Evolutionary conservation across 23 tunicate genomes (phyloP).

Genomic region (Oikopleura albicans): DNA sequence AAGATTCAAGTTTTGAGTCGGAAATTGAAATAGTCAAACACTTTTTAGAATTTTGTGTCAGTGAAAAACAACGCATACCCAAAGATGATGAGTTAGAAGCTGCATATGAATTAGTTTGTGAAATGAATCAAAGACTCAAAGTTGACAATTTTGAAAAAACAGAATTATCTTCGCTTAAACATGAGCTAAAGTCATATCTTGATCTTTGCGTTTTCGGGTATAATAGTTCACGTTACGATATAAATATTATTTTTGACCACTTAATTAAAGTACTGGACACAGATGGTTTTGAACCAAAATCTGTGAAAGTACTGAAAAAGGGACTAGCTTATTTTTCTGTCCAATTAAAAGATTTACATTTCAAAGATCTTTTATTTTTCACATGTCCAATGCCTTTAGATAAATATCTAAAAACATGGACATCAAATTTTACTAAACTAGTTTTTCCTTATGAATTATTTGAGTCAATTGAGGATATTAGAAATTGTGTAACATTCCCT

Average conservation of each 20-base stretch:
- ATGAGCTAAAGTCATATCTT: background rate
- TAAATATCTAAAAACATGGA: background rate
- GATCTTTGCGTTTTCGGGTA: background rate
- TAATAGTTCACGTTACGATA: background rate
- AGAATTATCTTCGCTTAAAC: background rate
- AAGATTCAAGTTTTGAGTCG: background rate
- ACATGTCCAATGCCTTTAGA: background rate
- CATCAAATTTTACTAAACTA: background rate
- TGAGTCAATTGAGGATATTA: background rate
- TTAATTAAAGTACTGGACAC: background rate
- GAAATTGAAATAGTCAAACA: background rate
- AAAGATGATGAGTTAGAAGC: background rate
- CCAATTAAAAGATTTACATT: background rate
- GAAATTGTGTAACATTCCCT: background rate
- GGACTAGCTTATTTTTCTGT: background rate
- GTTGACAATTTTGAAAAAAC: background rate
- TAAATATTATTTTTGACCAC: background rate
- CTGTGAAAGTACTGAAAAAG: background rate
- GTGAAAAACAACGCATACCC: background rate
- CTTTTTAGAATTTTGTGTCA: background rate
- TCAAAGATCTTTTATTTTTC: background rate
- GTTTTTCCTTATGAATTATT: background rate
- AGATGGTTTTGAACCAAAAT: background rate
- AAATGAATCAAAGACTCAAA: background rate
- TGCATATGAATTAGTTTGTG: background rate